A percentile compares a stretch with the other conserved stretches of the same genome.
Conservation (phyloP, 2,797 vertebrate species). For the Pantherophis vulpinus region DNA sequence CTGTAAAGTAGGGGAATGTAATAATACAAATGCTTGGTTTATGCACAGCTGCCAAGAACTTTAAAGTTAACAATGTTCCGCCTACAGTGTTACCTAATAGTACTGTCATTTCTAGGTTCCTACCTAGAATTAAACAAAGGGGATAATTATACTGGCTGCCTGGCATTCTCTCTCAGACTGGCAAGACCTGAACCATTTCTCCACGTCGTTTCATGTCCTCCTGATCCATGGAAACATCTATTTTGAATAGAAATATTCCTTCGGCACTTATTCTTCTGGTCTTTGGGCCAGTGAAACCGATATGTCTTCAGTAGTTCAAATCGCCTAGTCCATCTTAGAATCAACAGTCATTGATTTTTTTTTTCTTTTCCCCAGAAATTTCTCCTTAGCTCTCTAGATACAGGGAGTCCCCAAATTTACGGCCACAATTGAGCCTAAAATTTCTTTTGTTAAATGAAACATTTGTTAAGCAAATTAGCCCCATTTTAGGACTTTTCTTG, state of each 20-base stretch:
- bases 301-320: neutral
- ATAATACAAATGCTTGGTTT: neutral
- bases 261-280: neutral
- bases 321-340: neutral
- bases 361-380: neutral
- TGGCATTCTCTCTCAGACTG: neutral
- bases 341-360: neutral
- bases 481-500: no score
- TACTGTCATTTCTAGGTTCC: neutral
- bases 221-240: neutral
- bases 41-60: neutral
- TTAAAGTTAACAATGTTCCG: neutral
- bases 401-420: no score
- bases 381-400: neutral
- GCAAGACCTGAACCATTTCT: neutral
- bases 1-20: neutral
- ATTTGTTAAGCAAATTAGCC: no score
- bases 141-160: neutral
- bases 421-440: no score
- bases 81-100: neutral
- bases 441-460: no score
- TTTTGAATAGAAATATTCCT: neutral
- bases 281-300: neutral
- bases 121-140: neutral
- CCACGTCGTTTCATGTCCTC: neutral